Evolutionary conservation across 2,797 vertebrate genomes (phyloP).

Genomic region (Holocentrus rufus): DNA sequence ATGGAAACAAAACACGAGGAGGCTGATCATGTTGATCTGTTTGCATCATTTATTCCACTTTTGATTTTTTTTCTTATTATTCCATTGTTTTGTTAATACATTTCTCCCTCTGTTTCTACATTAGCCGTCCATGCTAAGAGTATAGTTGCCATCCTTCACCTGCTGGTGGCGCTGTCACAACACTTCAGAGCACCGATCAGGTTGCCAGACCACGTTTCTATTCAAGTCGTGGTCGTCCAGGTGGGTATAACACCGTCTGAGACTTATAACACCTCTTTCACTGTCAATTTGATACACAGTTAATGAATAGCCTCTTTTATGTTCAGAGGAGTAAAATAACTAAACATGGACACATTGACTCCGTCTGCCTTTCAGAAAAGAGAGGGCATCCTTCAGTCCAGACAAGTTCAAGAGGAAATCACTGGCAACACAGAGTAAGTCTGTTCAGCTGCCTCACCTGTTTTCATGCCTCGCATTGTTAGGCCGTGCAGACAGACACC

Average conservation of each 20-base stretch:
- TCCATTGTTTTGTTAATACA: neutral
- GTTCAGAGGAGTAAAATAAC: neutral
- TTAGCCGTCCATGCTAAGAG: conserved; percentile 96
- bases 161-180: conserved; percentile 94
- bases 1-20: too few species aligned
- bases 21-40: too few species aligned
- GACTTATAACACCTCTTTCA: too few species aligned
- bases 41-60: neutral
- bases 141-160: conserved; percentile 95
- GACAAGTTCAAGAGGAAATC: conserved; percentile 98
- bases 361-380: conserved; percentile 87
- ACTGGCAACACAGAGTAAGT: conserved; percentile 99
- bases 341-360: neutral
- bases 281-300: too few species aligned
- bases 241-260: conserved; percentile 69
- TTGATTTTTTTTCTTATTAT: neutral
- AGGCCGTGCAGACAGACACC: neutral
- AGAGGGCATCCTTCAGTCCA: conserved; percentile 97
- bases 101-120: neutral
- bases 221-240: conserved; percentile 98
- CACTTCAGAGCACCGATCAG: conserved; percentile 97
- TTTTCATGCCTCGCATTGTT: neutral
- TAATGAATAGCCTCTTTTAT: neutral
- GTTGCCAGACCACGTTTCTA: conserved; percentile 96
- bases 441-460: neutral